Base-by-base conservation (phyloP, 2,888 invertebrate genomes). In the Ypsolopha sequella region DNA sequence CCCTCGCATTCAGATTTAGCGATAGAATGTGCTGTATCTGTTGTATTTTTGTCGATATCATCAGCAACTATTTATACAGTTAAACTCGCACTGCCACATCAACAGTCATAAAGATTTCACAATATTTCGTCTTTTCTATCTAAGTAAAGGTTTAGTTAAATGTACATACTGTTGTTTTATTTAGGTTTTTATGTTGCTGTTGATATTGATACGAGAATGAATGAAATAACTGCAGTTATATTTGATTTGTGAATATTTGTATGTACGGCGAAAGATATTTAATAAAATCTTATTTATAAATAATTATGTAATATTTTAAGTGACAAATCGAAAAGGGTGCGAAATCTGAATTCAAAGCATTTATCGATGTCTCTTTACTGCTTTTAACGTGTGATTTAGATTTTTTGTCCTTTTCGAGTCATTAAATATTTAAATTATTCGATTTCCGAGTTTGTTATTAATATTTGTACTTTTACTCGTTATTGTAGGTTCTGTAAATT, bases 361-460 rank as follows among this genome's bases (percentile, higher is more conserved):
- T 11, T 10, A 39, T 11, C n/a, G 10, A 11, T 39, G 10, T 6
- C 10, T 6, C 10, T 11, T 39, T 39, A 7, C 41, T 45, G 43
- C 14, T 44, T 41, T 41, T 47, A 47, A 51, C 43, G 52, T 51
- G 52, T 56, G 56, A 66, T 66, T 62, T 62, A 59, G 65, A 67
- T 72, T 70, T 69, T 58, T 65, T 68, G 74, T 73, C 70, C 63
- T 66, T 77, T 80, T 78, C 69, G 68, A 66, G 53, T 55, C 56
- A 66, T 63, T 73, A 3, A 35, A 9, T 46, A 35, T 35, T 46
- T 46, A 71, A 75, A 70, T 71, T 73, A 75, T 71, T 68, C 65
- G 63, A 68, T 67, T 63, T 57, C 63, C 62, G 63, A 59, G 68
- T 68, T 68, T 62, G 63, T 65, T 68, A 63, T 57, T 54, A 36